Evolutionary conservation across 2,113 vertebrate species (phyloP).

Genomic region (Naja naja): DNA sequence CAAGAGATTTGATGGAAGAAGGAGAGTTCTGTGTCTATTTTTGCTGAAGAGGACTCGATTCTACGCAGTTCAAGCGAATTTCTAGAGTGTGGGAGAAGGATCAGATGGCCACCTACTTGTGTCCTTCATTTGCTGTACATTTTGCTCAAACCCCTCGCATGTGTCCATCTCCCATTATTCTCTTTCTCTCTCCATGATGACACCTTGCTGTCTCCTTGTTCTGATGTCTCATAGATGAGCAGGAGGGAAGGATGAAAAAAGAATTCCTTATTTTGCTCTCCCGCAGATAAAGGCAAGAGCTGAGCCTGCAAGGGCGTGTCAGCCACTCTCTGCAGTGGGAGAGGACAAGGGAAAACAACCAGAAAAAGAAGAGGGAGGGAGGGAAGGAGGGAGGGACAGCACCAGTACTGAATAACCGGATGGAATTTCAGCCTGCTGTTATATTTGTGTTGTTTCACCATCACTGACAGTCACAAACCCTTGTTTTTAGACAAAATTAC

Average conservation of each 20-base stretch:
- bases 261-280: not conserved
- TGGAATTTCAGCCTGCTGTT: not conserved
- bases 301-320: constrained; percentile 33
- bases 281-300: not conserved
- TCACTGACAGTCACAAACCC: not conserved
- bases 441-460: not conserved
- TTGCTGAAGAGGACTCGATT: not conserved
- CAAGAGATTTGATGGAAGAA: not conserved
- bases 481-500: not conserved
- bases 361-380: not conserved
- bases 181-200: no score
- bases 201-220: not conserved
- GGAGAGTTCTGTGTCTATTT: not conserved
- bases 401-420: not conserved
- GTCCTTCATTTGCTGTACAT: not conserved
- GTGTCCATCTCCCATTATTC: not conserved
- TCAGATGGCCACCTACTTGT: not conserved
- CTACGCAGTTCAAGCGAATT: not conserved
- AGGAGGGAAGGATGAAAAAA: not conserved
- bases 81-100: not conserved
- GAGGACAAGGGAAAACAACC: not conserved
- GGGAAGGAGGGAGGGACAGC: not conserved
- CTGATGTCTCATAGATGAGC: not conserved
- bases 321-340: constrained; percentile 33
- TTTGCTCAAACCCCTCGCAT: not conserved